Base-by-base conservation (phyloP, 1,140 invertebrate species). In the Myzus persicae region DNA sequence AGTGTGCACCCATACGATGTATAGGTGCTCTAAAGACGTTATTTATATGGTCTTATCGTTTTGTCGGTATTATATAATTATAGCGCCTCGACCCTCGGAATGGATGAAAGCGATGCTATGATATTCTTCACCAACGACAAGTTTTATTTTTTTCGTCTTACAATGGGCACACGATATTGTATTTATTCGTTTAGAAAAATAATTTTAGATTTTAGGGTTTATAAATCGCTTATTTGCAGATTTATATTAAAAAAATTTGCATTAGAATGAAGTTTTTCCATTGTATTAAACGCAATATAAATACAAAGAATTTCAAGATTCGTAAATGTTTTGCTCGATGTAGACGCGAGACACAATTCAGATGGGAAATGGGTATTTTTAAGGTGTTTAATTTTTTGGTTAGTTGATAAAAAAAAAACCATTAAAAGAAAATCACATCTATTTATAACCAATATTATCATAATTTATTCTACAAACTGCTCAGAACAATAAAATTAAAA, bases 11-110 rank as follows among this genome's bases (percentile, higher is more conserved):
- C 76, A 67, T 36, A 51, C 42, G 7, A 36, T 22, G 88, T 54
- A 67, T 59, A 59, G 76, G 36, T 91, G 11, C 38, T 20, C 42
- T 46, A 91, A 91, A 91, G 26, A 81, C 67, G 67, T 91, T 91
- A 91, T 91, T 91, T 91, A 91, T 91, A 91, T 42, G 67, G 59
- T 81, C 42, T 91, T 81, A 91, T 44, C 54, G 87, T 88, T 88
- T 88, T 88, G 87, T 88, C 90, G 90, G 90, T n/a, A 42, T 91
- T 81, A 91, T 67, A 90, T 67, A 67, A 67, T 81, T 36, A 44
- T 91, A 91, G 90, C 90, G 90, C 90, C 90, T n/a, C 46, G 31
- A 31, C n/a, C 42, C 90, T n/a, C 87, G 5, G 31, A 87, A 91
- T 91, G 54, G 40, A 67, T 5, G 36, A 91, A 24, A 81, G 44